Evolutionary conservation across 1,140 invertebrate species (phyloP).

Genomic region (Eueides isabella): DNA sequence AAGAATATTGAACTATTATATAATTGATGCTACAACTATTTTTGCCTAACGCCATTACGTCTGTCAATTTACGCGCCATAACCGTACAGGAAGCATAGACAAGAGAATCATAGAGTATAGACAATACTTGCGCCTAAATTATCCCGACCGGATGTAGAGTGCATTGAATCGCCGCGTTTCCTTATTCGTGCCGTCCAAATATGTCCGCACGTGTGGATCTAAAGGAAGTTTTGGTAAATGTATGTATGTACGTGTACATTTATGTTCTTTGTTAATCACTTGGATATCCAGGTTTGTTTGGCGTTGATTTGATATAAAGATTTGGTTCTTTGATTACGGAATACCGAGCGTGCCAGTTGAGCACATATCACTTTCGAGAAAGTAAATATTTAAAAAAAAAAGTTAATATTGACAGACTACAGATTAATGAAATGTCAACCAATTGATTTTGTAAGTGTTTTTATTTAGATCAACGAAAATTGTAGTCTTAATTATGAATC

Average conservation of each 20-base stretch:
- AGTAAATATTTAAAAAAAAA: too few species aligned
- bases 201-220: constrained; percentile 47
- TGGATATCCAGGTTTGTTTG: background rate
- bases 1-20: background rate
- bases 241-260: constrained; percentile 15
- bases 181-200: constrained; percentile 52
- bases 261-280: background rate
- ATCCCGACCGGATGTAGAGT: constrained; percentile 56
- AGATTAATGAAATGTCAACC: background rate
- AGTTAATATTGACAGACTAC: too few species aligned
- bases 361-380: too few species aligned
- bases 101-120: constrained; percentile 60
- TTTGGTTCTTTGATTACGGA: too few species aligned
- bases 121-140: constrained; percentile 53
- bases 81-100: constrained; percentile 51
- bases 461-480: too few species aligned
- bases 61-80: constrained; percentile 42
- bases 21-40: background rate
- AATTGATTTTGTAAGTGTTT: background rate
- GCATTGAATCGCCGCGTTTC: constrained; percentile 59
- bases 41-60: constrained; percentile 13
- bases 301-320: too few species aligned
- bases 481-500: too few species aligned
- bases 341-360: too few species aligned
- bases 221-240: constrained; percentile 48